Conservation (phyloP, 2,797 vertebrate species). For the Natrix natrix region DNA sequence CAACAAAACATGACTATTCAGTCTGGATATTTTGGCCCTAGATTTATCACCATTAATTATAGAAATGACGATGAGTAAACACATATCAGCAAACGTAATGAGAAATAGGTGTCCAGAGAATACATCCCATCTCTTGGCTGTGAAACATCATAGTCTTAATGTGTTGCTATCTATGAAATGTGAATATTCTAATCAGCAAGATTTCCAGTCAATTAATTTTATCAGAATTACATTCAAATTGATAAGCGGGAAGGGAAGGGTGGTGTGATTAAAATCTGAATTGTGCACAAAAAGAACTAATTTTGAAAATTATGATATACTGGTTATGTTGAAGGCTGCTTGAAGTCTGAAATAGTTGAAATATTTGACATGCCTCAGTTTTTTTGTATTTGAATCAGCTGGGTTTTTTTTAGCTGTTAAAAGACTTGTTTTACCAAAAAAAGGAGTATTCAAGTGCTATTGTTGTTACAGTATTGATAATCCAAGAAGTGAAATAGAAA, state of each 20-base stretch:
- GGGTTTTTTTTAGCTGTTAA: background rate
- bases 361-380: background rate
- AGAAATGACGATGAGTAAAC: fast-evolving
- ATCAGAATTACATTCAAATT: background rate
- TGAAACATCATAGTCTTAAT: too few species aligned
- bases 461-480: background rate
- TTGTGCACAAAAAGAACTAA: background rate
- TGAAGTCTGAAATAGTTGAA: background rate
- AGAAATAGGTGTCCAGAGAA: background rate
- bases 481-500: background rate
- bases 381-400: background rate
- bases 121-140: background rate
- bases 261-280: background rate
- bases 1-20: constrained; percentile 53
- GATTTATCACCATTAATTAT: constrained; percentile 41
- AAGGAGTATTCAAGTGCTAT: background rate
- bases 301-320: background rate
- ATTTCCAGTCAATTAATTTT: too few species aligned
- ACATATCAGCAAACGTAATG: fast-evolving
- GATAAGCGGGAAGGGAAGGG: background rate
- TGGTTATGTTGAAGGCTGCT: background rate
- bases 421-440: background rate
- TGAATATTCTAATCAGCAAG: background rate
- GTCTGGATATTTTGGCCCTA: constrained; percentile 42
- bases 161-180: fast-evolving